A percentile compares a stretch with the other conserved stretches of the same genome.
phyloP scores from a whole-genome alignment of 2,888 invertebrate genomes.

The Xestia ashworthii region DNA sequence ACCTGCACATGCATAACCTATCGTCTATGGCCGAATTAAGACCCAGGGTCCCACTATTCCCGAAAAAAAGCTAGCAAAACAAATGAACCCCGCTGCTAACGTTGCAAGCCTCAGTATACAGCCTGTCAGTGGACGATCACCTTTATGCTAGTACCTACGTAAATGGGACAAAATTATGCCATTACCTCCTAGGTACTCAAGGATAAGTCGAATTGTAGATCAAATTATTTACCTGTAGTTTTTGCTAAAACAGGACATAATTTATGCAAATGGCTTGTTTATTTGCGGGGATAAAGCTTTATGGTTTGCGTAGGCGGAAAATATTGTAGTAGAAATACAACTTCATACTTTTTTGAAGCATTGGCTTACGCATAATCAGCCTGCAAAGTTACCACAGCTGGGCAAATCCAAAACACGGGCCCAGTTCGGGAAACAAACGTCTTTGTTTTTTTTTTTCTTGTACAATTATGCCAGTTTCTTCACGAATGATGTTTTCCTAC shows the following conservation, averaged over 20 bases:
- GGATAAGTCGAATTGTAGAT: conserved; percentile 54
- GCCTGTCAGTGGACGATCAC: not conserved
- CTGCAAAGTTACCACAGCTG: not conserved
- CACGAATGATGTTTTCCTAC: not conserved
- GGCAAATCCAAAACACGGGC: not conserved
- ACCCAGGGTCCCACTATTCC: not conserved
- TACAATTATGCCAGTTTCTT: not conserved
- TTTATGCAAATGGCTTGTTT: conserved; percentile 40
- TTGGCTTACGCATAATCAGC: not conserved
- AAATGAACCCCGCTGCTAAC: too few relatives aligned
- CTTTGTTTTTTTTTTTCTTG: not conserved
- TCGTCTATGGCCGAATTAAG: not conserved
- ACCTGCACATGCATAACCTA: not conserved
- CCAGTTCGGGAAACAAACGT: not conserved
- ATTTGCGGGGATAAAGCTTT: conserved; percentile 5
- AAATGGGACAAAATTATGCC: conserved; percentile 54
- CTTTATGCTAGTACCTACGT: conserved; percentile 25
- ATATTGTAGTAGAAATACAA: not conserved
- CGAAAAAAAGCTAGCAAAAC: not conserved
- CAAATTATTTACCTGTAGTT: conserved; percentile 29
- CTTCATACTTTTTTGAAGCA: not conserved
- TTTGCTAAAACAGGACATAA: conserved; percentile 37
- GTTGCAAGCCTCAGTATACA: not conserved
- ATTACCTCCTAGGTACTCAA: conserved; percentile 53
- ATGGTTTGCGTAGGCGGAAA: not conserved